Evolutionary conservation across 1,140 invertebrate species (phyloP).

Genomic region (Dufourea novaeangliae): DNA sequence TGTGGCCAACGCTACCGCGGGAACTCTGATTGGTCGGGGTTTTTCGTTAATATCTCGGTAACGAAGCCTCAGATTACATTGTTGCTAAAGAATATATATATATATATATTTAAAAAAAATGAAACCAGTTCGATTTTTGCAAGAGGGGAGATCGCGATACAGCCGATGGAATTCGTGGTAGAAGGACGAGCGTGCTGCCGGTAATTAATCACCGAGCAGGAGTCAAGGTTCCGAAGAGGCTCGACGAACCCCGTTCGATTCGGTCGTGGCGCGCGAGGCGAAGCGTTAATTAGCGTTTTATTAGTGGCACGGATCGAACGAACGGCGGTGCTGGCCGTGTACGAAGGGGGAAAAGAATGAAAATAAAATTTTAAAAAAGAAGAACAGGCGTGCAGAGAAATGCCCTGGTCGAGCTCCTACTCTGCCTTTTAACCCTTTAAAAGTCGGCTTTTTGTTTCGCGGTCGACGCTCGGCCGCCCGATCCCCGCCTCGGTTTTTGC

Average conservation of each 20-base stretch:
- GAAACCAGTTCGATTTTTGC: slow-evolving; percentile 20
- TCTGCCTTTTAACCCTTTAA: slow-evolving; percentile 23
- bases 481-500: slow-evolving; percentile 8
- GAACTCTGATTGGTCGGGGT: too few relatives aligned
- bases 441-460: background rate
- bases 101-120: too few relatives aligned
- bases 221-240: slow-evolving; percentile 49
- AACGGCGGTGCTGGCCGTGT: background rate
- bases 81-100: too few relatives aligned
- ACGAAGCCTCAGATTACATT: too few relatives aligned
- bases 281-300: slow-evolving; percentile 69
- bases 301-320: slow-evolving; percentile 59
- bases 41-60: too few relatives aligned
- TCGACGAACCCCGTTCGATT: slow-evolving; percentile 2
- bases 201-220: slow-evolving; percentile 62
- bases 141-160: background rate
- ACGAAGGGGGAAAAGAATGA: background rate
- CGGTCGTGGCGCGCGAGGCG: slow-evolving; percentile 12
- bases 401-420: background rate
- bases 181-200: slow-evolving; percentile 19
- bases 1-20: too few relatives aligned
- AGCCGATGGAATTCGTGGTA: slow-evolving; percentile 21
- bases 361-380: too few relatives aligned
- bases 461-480: slow-evolving; percentile 20
- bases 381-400: background rate